Base-by-base conservation (phyloP, 2,888 invertebrate species). In the Ecliptopera silaceata region DNA sequence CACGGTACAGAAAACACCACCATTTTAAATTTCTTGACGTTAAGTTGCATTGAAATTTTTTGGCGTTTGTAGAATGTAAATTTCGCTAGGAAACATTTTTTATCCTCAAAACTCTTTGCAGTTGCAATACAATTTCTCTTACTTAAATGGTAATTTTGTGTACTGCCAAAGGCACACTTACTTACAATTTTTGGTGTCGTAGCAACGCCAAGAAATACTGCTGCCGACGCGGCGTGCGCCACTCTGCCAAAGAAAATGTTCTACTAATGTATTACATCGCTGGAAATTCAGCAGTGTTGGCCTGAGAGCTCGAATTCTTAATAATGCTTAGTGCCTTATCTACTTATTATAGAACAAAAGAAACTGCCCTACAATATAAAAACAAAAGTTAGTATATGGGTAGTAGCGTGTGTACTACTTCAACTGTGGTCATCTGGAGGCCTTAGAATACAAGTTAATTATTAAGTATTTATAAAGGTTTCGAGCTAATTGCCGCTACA, bases 101-200 rank as follows among this genome's bases (percentile, higher is more conserved):
- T n/a, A 31, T n/a, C n/a, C n/a, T 11, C n/a, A 31, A 26, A 26
- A 26, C 3, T 31, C 31, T 31, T 31, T 3, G 11, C 15, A 15
- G 15, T 36, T 36, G 34, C 34, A 13, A 34, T 34, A 34, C 13
- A 45, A 12, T 45, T 45, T 34, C 3, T 51, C 32, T 31, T 18
- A 31, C 38, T 56, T 43, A 47, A 39, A 45, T 44, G 31, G 48
- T 44, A 55, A 55, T 55, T 38, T 43, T 22, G 44, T 49, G 48
- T 55, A 44, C 44, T 39, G 55, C 55, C 55, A 49, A 44, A 49
- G 55, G 55, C 55, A 39, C 32, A 54, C 43, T 54, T 34, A 46
- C 34, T 53, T 38, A 48, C 48, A 55, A 44, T 43, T 47, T 53
- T n/a, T 26, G 29, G 29, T 48, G 36, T 43, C 36, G 31, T n/a